Conservation (phyloP, 35 echinoderm and acorn worm species). For the Patiria miniata region DNA sequence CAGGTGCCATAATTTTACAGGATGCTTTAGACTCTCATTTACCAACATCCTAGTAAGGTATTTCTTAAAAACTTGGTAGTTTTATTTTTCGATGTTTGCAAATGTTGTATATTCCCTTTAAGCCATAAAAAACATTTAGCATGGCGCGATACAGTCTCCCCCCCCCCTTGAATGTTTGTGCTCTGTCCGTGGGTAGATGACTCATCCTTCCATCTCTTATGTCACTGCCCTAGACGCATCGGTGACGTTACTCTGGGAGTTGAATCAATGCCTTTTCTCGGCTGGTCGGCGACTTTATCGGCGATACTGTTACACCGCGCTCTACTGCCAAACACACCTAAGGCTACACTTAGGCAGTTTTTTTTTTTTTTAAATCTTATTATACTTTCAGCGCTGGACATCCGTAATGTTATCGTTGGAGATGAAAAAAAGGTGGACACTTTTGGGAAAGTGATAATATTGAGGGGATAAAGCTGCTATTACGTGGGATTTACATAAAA, state of each 20-base stretch:
- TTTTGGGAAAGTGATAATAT: background rate
- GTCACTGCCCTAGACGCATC: background rate
- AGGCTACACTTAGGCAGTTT: background rate
- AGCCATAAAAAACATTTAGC: too few relatives aligned
- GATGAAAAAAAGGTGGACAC: background rate
- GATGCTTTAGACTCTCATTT: too few relatives aligned
- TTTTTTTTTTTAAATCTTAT: constrained; percentile 12
- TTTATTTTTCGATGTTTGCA: too few relatives aligned
- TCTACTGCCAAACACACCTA: background rate
- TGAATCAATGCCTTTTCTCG: background rate
- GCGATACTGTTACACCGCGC: background rate
- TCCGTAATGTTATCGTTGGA: background rate
- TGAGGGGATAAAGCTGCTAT: too few relatives aligned
- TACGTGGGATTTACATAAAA: too few relatives aligned
- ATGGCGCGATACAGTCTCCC: too few relatives aligned
- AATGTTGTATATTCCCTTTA: too few relatives aligned
- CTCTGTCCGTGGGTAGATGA: background rate
- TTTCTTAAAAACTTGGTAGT: too few relatives aligned
- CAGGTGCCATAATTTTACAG: too few relatives aligned
- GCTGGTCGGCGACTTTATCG: background rate
- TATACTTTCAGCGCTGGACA: background rate
- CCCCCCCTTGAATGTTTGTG: too few relatives aligned
- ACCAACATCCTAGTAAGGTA: too few relatives aligned
- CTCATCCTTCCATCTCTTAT: constrained; percentile 6
- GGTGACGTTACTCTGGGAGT: background rate